Percentiles rank a stretch among this genome's conserved stretches.
Evolutionary conservation across 2,113 vertebrate genomes (phyloP).

Genomic region (Eira barbara): DNA sequence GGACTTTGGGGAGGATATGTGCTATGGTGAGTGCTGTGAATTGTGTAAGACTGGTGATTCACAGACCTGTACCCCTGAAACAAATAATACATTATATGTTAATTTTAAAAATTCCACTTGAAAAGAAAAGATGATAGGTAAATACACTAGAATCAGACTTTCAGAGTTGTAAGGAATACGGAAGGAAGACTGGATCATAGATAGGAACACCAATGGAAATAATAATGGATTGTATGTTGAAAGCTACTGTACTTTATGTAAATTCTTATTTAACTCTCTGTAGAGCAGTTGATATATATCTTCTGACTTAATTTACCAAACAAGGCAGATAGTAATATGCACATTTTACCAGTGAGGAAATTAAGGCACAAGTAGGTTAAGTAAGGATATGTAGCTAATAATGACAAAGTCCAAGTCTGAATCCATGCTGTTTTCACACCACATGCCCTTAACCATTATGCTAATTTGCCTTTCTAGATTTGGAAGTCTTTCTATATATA

Average conservation of each 20-base stretch:
- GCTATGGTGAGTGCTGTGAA: too few species aligned
- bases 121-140: background rate
- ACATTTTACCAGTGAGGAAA: background rate
- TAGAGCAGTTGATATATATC: background rate
- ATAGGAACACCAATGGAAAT: background rate
- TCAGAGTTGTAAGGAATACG: background rate
- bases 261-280: background rate
- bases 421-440: background rate
- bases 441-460: background rate
- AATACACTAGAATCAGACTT: background rate
- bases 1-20: too few species aligned
- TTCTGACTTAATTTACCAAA: background rate
- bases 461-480: background rate
- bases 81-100: too few species aligned
- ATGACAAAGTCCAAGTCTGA: background rate
- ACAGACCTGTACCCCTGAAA: too few species aligned
- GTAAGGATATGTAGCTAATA: background rate
- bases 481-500: background rate
- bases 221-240: background rate
- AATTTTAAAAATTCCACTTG: too few species aligned
- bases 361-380: background rate
- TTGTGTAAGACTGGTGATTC: too few species aligned
- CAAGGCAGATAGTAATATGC: background rate
- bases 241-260: background rate
- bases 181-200: background rate